Base-by-base conservation (phyloP, 2,797 vertebrate species). In the Buphagus erythrorhynchus region DNA sequence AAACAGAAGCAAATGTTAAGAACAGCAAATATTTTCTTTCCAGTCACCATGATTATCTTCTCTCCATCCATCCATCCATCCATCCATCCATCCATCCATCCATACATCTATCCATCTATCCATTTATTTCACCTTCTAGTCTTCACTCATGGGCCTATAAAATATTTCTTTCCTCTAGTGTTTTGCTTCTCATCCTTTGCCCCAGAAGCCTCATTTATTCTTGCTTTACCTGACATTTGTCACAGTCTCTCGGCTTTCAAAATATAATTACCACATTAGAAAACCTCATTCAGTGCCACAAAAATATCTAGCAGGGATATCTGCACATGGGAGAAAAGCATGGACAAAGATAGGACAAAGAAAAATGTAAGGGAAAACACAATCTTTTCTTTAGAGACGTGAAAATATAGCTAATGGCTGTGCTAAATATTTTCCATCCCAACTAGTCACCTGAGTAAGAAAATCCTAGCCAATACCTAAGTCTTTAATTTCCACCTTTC, bases 121-220 rank as follows among this genome's bases (percentile, higher is more conserved):
- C 5, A n/a, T 62, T 3, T 13, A 36, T 49, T 52, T 48, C 28
- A 38, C 1, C 4, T 5, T 6, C 1, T 6, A 33, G 15, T 43
- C 21, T 85, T 81, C 7, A 11, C 1, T 65, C 3, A 48, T 1
- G 3, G 20, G 3, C 10, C 76, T 61, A 57, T n/a, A 54, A 62
- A 73, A 25, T 11, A 43, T 5, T 51, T 68, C 1, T 74, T 92
- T 80, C 18, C 10, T 52, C 48, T 55, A 12, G 6, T 26, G 7
- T 9, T 9, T 80, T 8, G 10, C 7, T 46, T 83, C 63, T 59
- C 48, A 6, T 65, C 13, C 16, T 8, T 87, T 6, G 1, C 1
- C 6, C 8, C 4, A 43, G 65, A 80, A 83, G 5, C 3, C 19
- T 76, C 28, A 46, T 24, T 6, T 63, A 12, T 76, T 66, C 40